Base-by-base conservation (phyloP, 2,888 invertebrate genomes). In the Oscheius sp. region DNA sequence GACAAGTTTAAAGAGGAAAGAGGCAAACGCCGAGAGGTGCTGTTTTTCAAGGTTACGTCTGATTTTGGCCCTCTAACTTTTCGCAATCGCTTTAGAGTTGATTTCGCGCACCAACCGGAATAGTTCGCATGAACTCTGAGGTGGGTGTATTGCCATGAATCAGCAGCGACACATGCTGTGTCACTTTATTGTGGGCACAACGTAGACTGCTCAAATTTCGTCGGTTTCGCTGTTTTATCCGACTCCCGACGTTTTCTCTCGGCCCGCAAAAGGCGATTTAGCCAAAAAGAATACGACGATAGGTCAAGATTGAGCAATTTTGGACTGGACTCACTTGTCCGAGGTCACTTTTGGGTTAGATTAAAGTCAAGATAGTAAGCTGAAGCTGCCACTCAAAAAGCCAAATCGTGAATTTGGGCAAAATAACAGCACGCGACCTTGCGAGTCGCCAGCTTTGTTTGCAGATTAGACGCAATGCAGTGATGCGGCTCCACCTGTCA, bases 371-470 rank as follows among this genome's bases (percentile, higher is more conserved):
- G 63, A 63, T 63, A 63, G 48, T 35, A 13, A 32, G 32, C 48
- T 29, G 63, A 47, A 32, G n/a, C 37, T 63, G 63, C 32, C 63
- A 63, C 48, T 60, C 59, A 60, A 60, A 60, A 37, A 32, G 59
- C 4, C 3, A 42, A 42, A 60, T 60, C 59, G 59, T 60, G 59
- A 60, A 60, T 47, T 63, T 42, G 42, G 7, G 63, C 42, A 63
- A 63, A 63, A 63, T 48, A 63, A 48, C 63, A 48, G 48, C 63
- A 63, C 48, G 63, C 63, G 63, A 48, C 63, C 63, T 63, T 63
- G 63, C 63, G 29, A 63, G 47, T 21, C 21, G 33, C 11, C 58
- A 21, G 33, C 63, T 63, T 63, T 63, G 48, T 63, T 63, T 63
- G 63, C 42, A 32, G 63, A 63, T 63, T 63, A 63, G 42, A 48